phyloP scores from a whole-genome alignment of 2,113 vertebrate genomes.

The Caretta caretta region DNA sequence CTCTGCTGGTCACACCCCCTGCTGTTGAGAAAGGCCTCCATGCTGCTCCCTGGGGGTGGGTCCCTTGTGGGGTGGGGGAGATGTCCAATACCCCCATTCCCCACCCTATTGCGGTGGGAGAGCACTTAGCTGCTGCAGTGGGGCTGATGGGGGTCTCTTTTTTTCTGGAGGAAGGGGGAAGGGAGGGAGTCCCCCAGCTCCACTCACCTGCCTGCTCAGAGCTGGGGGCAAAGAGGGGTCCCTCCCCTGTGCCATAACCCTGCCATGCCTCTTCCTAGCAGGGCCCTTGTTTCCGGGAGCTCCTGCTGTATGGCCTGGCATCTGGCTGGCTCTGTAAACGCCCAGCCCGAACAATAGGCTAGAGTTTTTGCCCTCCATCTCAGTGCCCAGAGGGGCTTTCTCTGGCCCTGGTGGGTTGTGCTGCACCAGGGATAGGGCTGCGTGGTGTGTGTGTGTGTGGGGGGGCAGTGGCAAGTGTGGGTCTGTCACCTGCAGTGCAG shows the following conservation, averaged over 20 bases:
- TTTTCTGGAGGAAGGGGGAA: neutral
- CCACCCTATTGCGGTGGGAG: neutral
- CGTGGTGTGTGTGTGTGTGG: neutral
- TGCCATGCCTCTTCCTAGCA: neutral
- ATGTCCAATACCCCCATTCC: neutral
- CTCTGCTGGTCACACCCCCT: neutral
- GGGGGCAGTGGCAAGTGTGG: neutral
- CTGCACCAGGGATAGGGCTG: neutral
- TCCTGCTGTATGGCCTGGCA: neutral
- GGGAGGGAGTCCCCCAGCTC: neutral
- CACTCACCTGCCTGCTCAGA: neutral
- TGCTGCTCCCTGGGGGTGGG: neutral
- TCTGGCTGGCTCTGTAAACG: neutral
- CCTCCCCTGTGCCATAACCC: neutral
- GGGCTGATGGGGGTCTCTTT: neutral
- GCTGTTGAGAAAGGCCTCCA: neutral
- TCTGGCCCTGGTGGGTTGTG: neutral
- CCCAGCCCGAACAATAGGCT: neutral
- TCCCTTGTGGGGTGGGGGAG: neutral
- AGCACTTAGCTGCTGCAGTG: neutral
- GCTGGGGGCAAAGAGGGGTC: neutral
- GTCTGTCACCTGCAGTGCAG: neutral
- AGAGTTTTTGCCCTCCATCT: neutral
- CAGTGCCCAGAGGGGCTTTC: neutral
- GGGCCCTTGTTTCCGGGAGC: neutral